Conservation (phyloP, 2,113 vertebrate species). For the Myiozetetes cayanensis region DNA sequence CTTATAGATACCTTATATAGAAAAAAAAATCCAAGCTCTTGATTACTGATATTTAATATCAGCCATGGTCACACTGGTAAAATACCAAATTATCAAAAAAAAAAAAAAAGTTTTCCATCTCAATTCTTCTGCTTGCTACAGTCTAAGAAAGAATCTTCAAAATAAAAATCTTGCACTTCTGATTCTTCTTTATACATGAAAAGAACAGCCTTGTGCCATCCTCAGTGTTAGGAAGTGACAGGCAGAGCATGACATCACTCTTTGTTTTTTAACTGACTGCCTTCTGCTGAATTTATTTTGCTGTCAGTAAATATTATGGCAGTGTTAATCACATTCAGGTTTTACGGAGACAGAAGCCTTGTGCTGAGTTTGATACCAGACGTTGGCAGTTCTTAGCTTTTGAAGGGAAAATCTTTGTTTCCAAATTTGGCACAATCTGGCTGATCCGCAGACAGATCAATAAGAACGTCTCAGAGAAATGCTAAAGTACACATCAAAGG, state of each 20-base stretch:
- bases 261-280: slow-evolving; percentile 49
- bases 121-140: not conserved
- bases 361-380: not conserved
- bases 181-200: not conserved
- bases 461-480: not conserved
- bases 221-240: slow-evolving; percentile 40
- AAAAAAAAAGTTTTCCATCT: not conserved
- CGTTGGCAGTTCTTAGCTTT: not conserved
- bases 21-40: not conserved
- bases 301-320: not conserved
- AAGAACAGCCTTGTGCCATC: slow-evolving; percentile 25
- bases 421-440: not conserved
- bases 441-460: not conserved
- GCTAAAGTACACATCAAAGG: not conserved
- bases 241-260: slow-evolving; percentile 53
- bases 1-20: not conserved
- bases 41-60: not conserved
- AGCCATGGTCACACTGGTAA: not conserved
- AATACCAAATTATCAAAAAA: not conserved
- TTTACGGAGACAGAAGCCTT: not conserved
- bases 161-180: not conserved
- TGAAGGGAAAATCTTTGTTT: not conserved
- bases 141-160: not conserved
- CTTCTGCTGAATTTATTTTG: slow-evolving; percentile 25
- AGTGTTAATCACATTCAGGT: not conserved